Evolutionary conservation across 2,888 invertebrate genomes (phyloP), one percentile per base, ranked within the genome.

Genomic region (Eristalis pertinax): DNA sequence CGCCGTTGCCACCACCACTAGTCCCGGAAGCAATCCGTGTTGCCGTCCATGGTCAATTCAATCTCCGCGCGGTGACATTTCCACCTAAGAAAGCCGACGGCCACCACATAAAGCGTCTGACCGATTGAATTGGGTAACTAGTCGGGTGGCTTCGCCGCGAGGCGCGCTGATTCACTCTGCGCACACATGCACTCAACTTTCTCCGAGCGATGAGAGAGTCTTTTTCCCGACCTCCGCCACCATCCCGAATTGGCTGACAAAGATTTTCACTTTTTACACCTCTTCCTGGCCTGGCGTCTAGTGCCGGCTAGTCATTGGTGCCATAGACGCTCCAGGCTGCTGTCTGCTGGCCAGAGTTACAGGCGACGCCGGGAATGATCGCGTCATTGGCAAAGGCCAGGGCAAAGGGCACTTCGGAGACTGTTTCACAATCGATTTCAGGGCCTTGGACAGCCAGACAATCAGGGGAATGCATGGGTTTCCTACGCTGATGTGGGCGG

Each of bases 21-120:
- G 68, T 85, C 81, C 81, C 76, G 85, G 85, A 85, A 85, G 85
- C 75, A 84, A 84, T 84, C 84, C 84, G 67, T 79, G 60, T 69
- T 19, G 13, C 43, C 50, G 79, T 70, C 19, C 50, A 41, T 84
- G 75, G 65, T 76, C 72, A 73, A 76, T 85, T 85, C 76, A 76
- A 76, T 72, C 72, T 80, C 62, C 63, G 32, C 50, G 50, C 8
- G 84, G 85, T 85, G 85, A 85, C 82, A 85, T 82, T 82, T 85
- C 82, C 73, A 67, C 73, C 62, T 68, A 62, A 43, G 67, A 65
- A 67, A 82, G 56, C 62, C 35, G 19, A 63, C 5, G 10, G 32
- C 19, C 43, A n/a, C 50, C 13, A 63, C 62, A 77, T 41, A 67
- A 43, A 74, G 74, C 50, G 60, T 10, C 69, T 77, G 77, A 82